Conservation (phyloP, 2,797 vertebrate genomes). For the Ciconia nigra region DNA sequence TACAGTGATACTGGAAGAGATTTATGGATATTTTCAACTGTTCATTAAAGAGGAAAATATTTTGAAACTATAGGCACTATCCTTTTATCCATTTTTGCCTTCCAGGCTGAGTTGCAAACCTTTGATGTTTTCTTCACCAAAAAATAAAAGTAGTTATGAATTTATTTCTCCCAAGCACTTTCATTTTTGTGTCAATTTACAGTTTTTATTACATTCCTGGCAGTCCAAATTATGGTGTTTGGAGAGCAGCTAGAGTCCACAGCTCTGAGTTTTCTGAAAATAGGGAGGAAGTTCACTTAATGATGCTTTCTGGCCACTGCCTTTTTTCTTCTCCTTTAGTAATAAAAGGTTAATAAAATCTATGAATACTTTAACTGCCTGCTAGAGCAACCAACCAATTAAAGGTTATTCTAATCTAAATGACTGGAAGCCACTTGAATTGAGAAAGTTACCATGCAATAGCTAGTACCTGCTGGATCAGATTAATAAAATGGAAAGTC, state of each 20-base stretch:
- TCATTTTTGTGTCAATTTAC: conserved; percentile 63
- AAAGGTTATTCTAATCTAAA: conserved; percentile 63
- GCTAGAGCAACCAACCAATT: conserved; percentile 36
- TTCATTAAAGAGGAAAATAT: conserved; percentile 65
- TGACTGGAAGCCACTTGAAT: conserved; percentile 33
- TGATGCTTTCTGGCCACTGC: conserved; percentile 8
- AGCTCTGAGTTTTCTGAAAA: conserved; percentile 21
- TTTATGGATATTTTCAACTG: conserved; percentile 64
- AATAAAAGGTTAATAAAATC: conserved; percentile 61
- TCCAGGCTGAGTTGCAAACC: conserved; percentile 46
- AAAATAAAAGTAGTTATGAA: conserved; percentile 52
- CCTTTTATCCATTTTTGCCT: conserved; percentile 50
- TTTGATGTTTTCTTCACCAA: conserved; percentile 59
- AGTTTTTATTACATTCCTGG: conserved; percentile 49
- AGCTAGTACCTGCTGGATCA: not conserved
- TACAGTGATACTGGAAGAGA: conserved; percentile 40
- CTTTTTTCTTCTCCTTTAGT: conserved; percentile 11
- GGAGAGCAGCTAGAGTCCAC: conserved; percentile 23
- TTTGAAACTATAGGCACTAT: conserved; percentile 56
- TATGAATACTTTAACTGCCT: conserved; percentile 50
- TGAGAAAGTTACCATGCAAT: conserved; percentile 20
- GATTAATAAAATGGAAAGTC: not conserved
- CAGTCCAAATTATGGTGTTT: conserved; percentile 44
- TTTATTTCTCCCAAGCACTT: conserved; percentile 60
- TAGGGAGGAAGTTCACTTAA: conserved; percentile 35